phyloP scores from a whole-genome alignment of 2,113 vertebrate genomes.

The Dipodomys stephensi region DNA sequence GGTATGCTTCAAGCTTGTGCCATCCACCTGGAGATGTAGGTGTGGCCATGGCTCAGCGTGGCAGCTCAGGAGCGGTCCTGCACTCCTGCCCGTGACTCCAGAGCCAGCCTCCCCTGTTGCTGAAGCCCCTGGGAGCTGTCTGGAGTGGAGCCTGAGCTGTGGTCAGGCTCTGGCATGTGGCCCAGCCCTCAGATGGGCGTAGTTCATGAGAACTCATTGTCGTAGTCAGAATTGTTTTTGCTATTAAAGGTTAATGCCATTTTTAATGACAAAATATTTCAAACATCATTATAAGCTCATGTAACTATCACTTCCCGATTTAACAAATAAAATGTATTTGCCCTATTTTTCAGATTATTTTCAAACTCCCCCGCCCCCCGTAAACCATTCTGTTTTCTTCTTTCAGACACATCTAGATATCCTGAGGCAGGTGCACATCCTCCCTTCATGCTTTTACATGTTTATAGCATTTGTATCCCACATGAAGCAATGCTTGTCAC shows the following conservation, averaged over 20 bases:
- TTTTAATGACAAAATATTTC: constrained; percentile 53
- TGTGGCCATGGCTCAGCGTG: not conserved
- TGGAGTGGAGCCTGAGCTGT: not conserved
- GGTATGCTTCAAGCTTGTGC: not conserved
- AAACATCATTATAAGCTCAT: not conserved
- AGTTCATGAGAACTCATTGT: not conserved
- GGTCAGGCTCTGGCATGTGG: not conserved
- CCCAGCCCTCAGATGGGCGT: not conserved
- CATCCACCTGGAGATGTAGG: not conserved
- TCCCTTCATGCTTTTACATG: constrained; percentile 20
- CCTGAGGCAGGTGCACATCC: not conserved
- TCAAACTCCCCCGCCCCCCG: not conserved
- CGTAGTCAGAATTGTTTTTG: not conserved
- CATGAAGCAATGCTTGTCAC: not conserved
- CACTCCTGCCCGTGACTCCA: not conserved
- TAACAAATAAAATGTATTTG: not conserved
- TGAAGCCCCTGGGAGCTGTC: not conserved
- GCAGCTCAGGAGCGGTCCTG: not conserved
- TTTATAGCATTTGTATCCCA: constrained; percentile 37
- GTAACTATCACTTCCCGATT: not conserved
- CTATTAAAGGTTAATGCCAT: constrained; percentile 5
- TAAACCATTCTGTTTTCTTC: not conserved
- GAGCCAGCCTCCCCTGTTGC: not conserved
- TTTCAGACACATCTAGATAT: not conserved
- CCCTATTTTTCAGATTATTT: not conserved